Evolutionary conservation across 64 coral and sea anemone genomes (phyloP).

Genomic region (Acropora tenuis): DNA sequence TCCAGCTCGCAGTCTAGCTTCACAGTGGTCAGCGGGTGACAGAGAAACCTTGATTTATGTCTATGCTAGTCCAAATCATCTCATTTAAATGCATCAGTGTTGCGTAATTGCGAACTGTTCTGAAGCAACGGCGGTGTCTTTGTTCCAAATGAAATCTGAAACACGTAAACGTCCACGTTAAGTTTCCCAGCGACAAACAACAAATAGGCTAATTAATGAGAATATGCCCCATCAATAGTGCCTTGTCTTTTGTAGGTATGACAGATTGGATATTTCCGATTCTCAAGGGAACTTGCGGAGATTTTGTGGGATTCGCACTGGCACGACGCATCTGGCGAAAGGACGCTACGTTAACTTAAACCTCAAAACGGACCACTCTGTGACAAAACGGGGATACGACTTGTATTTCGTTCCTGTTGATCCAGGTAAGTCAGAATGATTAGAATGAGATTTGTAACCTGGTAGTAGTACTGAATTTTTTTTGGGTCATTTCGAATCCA

Average conservation of each 20-base stretch:
- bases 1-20: no score
- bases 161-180: not conserved
- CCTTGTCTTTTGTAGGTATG: not conserved
- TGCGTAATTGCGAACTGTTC: no score
- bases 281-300: fast-evolving
- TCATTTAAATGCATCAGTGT: no score
- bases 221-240: not conserved
- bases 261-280: not conserved
- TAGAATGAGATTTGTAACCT: not conserved
- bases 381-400: not conserved
- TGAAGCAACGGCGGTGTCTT: no score
- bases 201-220: not conserved
- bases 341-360: not conserved
- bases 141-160: no score
- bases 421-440: not conserved
- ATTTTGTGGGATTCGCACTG: not conserved
- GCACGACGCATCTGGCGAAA: not conserved
- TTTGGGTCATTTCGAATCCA: not conserved
- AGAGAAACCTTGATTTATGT: no score
- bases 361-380: not conserved
- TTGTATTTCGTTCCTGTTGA: not conserved
- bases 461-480: not conserved
- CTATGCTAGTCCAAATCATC: no score
- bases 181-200: not conserved
- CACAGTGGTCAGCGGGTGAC: no score